A percentile compares a stretch with the other conserved stretches of the same genome.
Evolutionary conservation across 2,113 vertebrate species (phyloP).

Genomic region (Ancistrus triradiatus): DNA sequence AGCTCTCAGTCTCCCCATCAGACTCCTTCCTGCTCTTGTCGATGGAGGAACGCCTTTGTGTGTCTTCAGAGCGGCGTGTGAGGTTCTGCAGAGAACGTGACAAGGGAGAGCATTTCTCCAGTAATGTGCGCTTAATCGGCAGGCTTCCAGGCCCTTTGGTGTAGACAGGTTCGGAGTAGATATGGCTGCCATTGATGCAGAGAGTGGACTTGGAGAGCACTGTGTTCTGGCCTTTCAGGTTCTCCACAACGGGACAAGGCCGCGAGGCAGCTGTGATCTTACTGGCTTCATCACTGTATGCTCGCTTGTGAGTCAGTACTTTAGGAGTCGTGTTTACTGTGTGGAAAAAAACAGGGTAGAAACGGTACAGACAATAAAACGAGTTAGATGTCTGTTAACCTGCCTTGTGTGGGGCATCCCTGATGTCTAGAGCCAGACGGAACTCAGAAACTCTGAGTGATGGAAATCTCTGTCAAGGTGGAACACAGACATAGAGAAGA

Average conservation of each 20-base stretch:
- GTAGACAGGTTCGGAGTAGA: constrained; percentile 74
- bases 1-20: constrained; percentile 58
- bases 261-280: constrained; percentile 64
- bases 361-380: constrained; percentile 8
- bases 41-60: constrained; percentile 53
- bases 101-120: constrained; percentile 65
- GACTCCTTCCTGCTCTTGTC: constrained; percentile 70
- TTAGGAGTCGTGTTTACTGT: constrained; percentile 67
- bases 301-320: constrained; percentile 82
- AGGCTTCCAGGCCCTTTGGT: constrained; percentile 49
- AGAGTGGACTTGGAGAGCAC: constrained; percentile 79
- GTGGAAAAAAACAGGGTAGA: constrained; percentile 22
- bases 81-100: constrained; percentile 72
- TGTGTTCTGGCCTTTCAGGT: constrained; percentile 69
- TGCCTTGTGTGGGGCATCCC: too few species aligned
- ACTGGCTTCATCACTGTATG: constrained; percentile 83
- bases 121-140: constrained; percentile 59
- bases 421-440: too few species aligned
- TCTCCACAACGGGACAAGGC: constrained; percentile 58
- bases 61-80: constrained; percentile 67
- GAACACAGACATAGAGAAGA: too few species aligned
- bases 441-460: too few species aligned
- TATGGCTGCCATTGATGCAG: constrained; percentile 93
- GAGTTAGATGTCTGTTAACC: neutral
- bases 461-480: too few species aligned